phyloP scores from a whole-genome alignment of 2,888 invertebrate species.

The Lamproptera curius region DNA sequence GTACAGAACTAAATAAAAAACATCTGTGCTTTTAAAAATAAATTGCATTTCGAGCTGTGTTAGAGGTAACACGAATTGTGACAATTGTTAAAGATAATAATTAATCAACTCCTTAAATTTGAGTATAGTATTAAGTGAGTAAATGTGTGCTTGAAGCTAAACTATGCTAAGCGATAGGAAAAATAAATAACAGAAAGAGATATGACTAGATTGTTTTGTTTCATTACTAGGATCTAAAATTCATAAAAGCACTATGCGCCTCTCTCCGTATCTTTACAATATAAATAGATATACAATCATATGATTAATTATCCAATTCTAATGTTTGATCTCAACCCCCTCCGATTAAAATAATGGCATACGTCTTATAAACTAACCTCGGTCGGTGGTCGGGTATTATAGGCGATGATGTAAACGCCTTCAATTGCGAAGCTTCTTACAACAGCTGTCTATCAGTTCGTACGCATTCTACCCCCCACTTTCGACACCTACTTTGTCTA shows the following conservation, averaged over 20 bases:
- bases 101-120: slow-evolving; percentile 15
- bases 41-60: too few species aligned
- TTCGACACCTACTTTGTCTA: slow-evolving; percentile 48
- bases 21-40: too few species aligned
- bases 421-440: too few species aligned
- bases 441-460: too few species aligned
- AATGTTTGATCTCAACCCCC: slow-evolving; percentile 62
- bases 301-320: slow-evolving; percentile 73
- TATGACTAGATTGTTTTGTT: slow-evolving; percentile 76
- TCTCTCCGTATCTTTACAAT: slow-evolving; percentile 72
- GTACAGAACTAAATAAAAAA: slow-evolving; percentile 37
- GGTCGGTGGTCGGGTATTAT: slow-evolving; percentile 41
- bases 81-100: slow-evolving; percentile 10
- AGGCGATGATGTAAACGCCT: too few species aligned
- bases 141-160: slow-evolving; percentile 73
- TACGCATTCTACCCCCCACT: slow-evolving; percentile 35
- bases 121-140: slow-evolving; percentile 25
- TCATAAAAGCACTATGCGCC: slow-evolving; percentile 78
- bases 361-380: slow-evolving; percentile 68
- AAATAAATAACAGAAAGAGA: slow-evolving; percentile 69
- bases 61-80: slow-evolving; percentile 10
- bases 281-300: slow-evolving; percentile 71
- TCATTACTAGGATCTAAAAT: slow-evolving; percentile 70
- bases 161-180: slow-evolving; percentile 76
- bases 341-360: slow-evolving; percentile 75